Percentiles rank a stretch among this genome's conserved stretches.
Evolutionary conservation across 2,888 invertebrate species (phyloP).

Genomic region (Macaria liturata): DNA sequence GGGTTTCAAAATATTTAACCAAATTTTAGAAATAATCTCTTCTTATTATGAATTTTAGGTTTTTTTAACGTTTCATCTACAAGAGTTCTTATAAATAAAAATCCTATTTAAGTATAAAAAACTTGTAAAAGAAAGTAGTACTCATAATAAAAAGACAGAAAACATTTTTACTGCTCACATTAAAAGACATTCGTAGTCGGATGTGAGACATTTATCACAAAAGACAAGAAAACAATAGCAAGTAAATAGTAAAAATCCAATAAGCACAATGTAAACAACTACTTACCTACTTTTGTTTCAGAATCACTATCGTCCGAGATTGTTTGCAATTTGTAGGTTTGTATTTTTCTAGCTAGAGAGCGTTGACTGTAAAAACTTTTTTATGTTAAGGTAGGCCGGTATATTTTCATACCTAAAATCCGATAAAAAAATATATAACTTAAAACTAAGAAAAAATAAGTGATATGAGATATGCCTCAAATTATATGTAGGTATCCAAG

Average conservation of each 20-base stretch:
- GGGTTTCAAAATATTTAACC: no score
- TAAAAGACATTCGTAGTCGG: conserved; percentile 10
- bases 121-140: no score
- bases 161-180: conserved; percentile 13
- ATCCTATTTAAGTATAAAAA: no score
- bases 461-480: no score
- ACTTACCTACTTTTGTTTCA: conserved; percentile 16
- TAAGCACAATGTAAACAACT: conserved; percentile 25
- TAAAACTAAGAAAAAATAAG: no score
- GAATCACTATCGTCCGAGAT: conserved; percentile 8
- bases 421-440: no score
- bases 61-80: no score
- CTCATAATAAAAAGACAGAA: background rate
- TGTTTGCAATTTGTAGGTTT: no score
- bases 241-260: conserved; percentile 14
- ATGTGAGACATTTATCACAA: conserved; percentile 16
- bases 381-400: conserved; percentile 3
- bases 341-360: background rate
- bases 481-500: no score
- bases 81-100: no score
- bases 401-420: background rate
- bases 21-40: no score
- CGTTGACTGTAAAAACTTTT: conserved; percentile 10
- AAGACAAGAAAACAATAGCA: conserved; percentile 17
- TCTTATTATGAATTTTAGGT: no score